phyloP scores from a whole-genome alignment of 2,113 vertebrate species.

The Grus americana region DNA sequence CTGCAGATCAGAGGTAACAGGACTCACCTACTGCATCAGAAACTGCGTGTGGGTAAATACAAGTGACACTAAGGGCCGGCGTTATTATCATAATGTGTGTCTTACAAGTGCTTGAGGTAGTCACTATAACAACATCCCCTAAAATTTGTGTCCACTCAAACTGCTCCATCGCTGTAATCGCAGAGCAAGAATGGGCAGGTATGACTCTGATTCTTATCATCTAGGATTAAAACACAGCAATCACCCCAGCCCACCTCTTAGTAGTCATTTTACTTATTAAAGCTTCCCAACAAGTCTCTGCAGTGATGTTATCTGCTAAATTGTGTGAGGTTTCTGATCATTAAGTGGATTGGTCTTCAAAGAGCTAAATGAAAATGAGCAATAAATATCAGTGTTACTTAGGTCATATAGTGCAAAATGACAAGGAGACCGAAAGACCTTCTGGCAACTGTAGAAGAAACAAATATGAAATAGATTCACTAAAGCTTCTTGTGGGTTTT shows the following conservation, averaged over 20 bases:
- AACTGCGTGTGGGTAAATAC: not conserved
- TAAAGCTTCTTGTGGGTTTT: not conserved
- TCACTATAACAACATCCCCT: slow-evolving; percentile 12
- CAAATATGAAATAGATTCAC: not conserved
- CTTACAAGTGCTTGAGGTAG: slow-evolving; percentile 13
- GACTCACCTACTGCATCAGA: not conserved
- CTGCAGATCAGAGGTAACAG: not conserved
- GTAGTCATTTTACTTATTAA: slow-evolving; percentile 75
- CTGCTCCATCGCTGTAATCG: slow-evolving; percentile 46
- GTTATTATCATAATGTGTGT: not conserved
- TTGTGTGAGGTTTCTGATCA: slow-evolving; percentile 75
- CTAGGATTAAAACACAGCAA: slow-evolving; percentile 57
- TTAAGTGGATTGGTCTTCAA: slow-evolving; percentile 73
- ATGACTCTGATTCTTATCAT: slow-evolving; percentile 71
- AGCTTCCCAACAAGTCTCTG: slow-evolving; percentile 71
- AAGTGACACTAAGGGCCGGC: not conserved
- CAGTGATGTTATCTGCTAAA: slow-evolving; percentile 75
- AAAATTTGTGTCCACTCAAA: slow-evolving; percentile 71
- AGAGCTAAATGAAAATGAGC: slow-evolving; percentile 73
- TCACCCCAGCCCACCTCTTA: slow-evolving; percentile 70
- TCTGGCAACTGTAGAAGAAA: slow-evolving; percentile 54
- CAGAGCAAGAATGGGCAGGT: slow-evolving; percentile 56
- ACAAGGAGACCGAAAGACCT: slow-evolving; percentile 62
- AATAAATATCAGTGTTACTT: slow-evolving; percentile 72
- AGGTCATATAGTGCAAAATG: slow-evolving; percentile 64